Conservation (phyloP, 35 echinoderm and acorn worm genomes). For the Eucidaris tribuloides region DNA sequence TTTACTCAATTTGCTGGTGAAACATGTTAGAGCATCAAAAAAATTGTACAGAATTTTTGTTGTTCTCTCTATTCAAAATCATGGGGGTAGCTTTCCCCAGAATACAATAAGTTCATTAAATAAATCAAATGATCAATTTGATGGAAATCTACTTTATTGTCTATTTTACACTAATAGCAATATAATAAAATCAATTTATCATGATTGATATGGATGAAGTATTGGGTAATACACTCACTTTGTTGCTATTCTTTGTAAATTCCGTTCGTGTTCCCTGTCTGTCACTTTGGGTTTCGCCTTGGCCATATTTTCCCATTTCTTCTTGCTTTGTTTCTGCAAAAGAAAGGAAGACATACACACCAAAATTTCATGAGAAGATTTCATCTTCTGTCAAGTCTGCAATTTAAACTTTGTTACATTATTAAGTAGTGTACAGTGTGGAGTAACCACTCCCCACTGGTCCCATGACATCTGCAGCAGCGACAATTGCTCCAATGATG, state of each 20-base stretch:
- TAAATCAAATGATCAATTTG: no score
- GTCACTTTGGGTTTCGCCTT: conserved; percentile 56
- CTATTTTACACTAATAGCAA: no score
- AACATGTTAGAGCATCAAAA: no score
- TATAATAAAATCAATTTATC: background rate
- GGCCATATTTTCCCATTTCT: conserved; percentile 57
- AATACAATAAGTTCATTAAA: no score
- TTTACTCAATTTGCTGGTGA: no score
- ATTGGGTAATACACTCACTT: conserved; percentile 25
- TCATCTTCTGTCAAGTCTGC: background rate
- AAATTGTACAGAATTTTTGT: no score
- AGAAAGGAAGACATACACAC: background rate
- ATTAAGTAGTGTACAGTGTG: background rate
- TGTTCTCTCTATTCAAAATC: no score
- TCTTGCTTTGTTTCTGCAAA: conserved; percentile 41
- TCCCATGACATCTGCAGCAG: no score
- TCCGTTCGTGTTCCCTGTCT: conserved; percentile 45
- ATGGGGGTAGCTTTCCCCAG: no score
- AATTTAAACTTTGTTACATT: background rate
- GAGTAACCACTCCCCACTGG: background rate
- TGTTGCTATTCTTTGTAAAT: conserved; percentile 68
- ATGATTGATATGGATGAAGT: background rate
- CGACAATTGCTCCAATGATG: no score
- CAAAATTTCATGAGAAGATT: background rate
- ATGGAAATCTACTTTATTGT: no score